Conservation (phyloP, 2,113 vertebrate genomes). For the Hystrix cristata region DNA sequence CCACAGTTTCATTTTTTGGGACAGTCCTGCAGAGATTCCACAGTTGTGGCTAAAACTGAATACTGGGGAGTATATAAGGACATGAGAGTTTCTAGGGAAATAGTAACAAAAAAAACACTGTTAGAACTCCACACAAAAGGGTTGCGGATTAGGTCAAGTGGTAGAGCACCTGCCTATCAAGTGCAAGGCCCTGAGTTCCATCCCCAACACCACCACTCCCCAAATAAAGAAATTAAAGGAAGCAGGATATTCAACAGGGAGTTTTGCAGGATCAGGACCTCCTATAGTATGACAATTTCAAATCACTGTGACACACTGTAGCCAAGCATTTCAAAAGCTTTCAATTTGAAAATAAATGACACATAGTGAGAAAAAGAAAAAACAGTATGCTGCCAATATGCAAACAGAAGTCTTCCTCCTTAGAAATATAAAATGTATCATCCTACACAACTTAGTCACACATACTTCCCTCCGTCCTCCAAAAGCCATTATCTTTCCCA, state of each 20-base stretch:
- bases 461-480: not conserved
- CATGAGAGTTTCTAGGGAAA: slow-evolving; percentile 16
- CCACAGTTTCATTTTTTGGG: slow-evolving; percentile 15
- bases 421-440: not conserved
- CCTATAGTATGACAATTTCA: not conserved
- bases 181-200: no score
- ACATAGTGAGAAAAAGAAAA: not conserved
- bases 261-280: not conserved
- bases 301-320: not conserved
- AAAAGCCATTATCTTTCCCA: not conserved
- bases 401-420: not conserved
- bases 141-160: no score
- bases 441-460: not conserved
- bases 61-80: not conserved
- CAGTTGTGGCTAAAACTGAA: slow-evolving; percentile 38
- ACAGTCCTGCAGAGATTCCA: not conserved
- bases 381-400: not conserved
- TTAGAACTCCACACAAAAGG: not conserved
- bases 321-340: slow-evolving; percentile 1
- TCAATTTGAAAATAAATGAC: not conserved
- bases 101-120: not conserved
- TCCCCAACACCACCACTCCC: no score
- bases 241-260: not conserved
- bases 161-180: no score
- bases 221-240: not conserved